Conservation (phyloP, 2,797 vertebrate genomes). For the Sarcophilus harrisii region DNA sequence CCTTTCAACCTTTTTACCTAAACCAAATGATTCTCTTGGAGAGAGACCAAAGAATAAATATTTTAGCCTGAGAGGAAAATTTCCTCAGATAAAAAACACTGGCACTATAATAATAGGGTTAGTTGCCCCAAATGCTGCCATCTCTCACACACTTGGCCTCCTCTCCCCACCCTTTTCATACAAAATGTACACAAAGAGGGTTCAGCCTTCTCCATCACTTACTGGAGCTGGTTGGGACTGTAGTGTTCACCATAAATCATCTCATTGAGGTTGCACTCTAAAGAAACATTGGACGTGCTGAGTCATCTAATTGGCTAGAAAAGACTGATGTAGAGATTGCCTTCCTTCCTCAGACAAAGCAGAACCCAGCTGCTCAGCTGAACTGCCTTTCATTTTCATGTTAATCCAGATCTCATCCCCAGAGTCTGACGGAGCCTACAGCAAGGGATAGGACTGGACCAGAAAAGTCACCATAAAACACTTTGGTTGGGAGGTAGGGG, state of each 20-base stretch:
- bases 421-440: neutral
- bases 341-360: conserved; percentile 24
- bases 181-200: neutral
- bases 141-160: conserved; percentile 7
- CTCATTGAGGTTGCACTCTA: neutral
- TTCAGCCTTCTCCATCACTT: conserved; percentile 46
- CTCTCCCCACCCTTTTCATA: neutral
- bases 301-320: conserved; percentile 69
- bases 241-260: conserved; percentile 65
- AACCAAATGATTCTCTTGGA: conserved; percentile 5
- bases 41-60: conserved; percentile 9
- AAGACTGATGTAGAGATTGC: conserved; percentile 36
- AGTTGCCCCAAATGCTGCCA: conserved; percentile 48
- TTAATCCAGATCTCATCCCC: conserved; percentile 37
- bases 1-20: neutral
- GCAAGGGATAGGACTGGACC: conserved; percentile 38
- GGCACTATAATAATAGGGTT: conserved; percentile 49
- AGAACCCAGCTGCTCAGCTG: conserved; percentile 15
- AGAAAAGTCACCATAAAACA: neutral
- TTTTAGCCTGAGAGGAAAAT: conserved; percentile 44
- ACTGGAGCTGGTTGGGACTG: conserved; percentile 31
- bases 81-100: conserved; percentile 53
- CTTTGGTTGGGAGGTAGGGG: neutral
- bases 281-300: conserved; percentile 67
- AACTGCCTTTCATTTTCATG: conserved; percentile 58